These are phyloP conservation scores for Ischnura elegans DNA, from an alignment of 2,888 invertebrate genomes.

Conservation along the genomic window DNA sequence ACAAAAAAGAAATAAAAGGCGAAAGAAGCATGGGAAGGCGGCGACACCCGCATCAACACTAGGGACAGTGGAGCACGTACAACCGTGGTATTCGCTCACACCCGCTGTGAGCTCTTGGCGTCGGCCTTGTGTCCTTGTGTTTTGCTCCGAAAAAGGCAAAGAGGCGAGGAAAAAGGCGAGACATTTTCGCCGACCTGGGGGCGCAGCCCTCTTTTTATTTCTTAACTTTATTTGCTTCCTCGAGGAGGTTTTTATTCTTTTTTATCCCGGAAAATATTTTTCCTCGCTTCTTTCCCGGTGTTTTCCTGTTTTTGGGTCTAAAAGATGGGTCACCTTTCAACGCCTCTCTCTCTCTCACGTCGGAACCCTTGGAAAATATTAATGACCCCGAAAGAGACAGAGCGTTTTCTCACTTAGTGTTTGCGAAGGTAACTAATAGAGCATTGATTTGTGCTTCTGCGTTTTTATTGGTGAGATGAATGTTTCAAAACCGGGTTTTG, in stretches of 20 bases:
- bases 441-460: neutral
- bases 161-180: neutral
- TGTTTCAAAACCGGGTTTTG: too few relatives aligned
- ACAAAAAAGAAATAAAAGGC: neutral
- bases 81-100: neutral
- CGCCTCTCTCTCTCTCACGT: neutral
- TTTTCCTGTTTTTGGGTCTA: constrained; percentile 7
- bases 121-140: neutral
- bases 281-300: neutral
- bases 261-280: constrained; percentile 21
- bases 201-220: neutral
- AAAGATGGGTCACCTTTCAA: constrained; percentile 27
- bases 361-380: neutral
- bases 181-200: neutral
- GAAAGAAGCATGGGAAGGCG: neutral
- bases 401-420: neutral
- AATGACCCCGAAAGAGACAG: neutral
- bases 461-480: neutral
- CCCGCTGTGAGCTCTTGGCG: neutral
- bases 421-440: neutral
- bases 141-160: neutral
- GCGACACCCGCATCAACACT: neutral
- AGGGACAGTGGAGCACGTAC: neutral
- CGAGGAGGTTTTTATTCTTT: neutral
- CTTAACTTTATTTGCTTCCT: neutral